These are phyloP conservation scores for Zaprionus camerounensis DNA, from an alignment of 1,140 invertebrate species.

Conservation along the genomic window DNA sequence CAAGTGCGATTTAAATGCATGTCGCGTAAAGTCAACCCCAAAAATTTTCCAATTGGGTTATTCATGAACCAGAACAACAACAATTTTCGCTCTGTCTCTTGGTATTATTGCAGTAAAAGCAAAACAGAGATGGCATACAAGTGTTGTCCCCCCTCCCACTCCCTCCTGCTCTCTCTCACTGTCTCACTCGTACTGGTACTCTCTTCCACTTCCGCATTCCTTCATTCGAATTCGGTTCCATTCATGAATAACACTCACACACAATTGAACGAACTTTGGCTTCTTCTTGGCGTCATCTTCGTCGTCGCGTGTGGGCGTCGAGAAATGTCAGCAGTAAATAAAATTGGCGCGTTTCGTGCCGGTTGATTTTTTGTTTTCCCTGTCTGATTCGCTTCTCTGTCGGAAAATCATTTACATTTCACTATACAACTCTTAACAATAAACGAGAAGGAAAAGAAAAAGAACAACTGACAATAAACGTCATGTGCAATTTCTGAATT, in stretches of 20 bases:
- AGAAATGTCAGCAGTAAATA: conserved; percentile 69
- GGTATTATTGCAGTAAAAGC: conserved; percentile 34
- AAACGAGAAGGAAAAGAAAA: neutral
- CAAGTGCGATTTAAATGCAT: conserved; percentile 66
- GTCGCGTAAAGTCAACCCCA: conserved; percentile 34
- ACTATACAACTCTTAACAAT: conserved; percentile 2
- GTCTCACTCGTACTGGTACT: conserved; percentile 1
- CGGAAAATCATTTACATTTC: neutral
- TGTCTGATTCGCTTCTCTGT: conserved; percentile 26
- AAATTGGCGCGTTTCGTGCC: conserved; percentile 56
- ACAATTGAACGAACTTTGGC: conserved; percentile 42
- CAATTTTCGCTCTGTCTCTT: conserved; percentile 39
- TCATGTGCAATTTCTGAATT: neutral
- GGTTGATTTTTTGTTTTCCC: conserved; percentile 30
- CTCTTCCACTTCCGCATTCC: conserved; percentile 38
- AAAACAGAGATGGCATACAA: conserved; percentile 27
- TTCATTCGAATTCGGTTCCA: conserved; percentile 43
- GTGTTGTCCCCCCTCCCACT: neutral
- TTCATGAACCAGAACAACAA: conserved; percentile 21
- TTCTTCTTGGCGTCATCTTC: conserved; percentile 29
- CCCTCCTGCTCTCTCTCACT: conserved; percentile 16
- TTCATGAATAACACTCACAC: conserved; percentile 71
- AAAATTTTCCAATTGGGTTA: conserved; percentile 15
- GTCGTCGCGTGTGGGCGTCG: conserved; percentile 54
- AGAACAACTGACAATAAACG: neutral